Conservation (phyloP, 2,888 invertebrate species). For the Deroplatys truncata region DNA sequence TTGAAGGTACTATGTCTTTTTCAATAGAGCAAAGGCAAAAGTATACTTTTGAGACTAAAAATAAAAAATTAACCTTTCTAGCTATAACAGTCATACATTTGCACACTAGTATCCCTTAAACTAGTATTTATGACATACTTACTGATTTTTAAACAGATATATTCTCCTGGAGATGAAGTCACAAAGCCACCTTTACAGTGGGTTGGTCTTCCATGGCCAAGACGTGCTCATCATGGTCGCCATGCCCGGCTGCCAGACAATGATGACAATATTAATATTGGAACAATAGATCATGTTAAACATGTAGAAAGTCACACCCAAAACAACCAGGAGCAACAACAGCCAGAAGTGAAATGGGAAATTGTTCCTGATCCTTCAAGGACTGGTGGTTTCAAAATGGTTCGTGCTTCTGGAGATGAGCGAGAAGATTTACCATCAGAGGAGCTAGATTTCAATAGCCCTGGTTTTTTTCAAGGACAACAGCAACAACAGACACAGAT, state of each 20-base stretch:
- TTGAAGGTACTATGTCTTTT: too few species aligned
- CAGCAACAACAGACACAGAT: not conserved
- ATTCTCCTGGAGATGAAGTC: constrained; percentile 8
- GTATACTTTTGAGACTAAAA: too few species aligned
- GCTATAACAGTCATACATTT: too few species aligned
- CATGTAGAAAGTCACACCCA: not conserved
- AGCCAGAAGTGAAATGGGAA: not conserved
- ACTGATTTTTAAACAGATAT: not conserved
- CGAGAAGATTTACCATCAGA: not conserved
- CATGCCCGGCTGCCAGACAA: not conserved
- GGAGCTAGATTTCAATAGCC: not conserved
- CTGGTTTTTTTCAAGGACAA: not conserved
- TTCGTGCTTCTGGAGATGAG: not conserved
- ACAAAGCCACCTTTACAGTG: constrained; percentile 22
- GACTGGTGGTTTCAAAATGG: not conserved
- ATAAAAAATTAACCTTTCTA: too few species aligned
- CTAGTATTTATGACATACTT: not conserved
- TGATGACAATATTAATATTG: not conserved
- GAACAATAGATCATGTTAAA: not conserved
- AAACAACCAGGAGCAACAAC: not conserved
- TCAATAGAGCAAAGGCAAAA: too few species aligned
- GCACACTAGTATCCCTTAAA: too few species aligned
- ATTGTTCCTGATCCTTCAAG: constrained; percentile 2
- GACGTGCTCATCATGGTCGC: not conserved
- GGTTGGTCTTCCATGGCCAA: constrained; percentile 19